Percentiles rank a stretch among this genome's conserved stretches.
phyloP scores from a whole-genome alignment of 2,113 vertebrate genomes.

The Centropristis striata region DNA sequence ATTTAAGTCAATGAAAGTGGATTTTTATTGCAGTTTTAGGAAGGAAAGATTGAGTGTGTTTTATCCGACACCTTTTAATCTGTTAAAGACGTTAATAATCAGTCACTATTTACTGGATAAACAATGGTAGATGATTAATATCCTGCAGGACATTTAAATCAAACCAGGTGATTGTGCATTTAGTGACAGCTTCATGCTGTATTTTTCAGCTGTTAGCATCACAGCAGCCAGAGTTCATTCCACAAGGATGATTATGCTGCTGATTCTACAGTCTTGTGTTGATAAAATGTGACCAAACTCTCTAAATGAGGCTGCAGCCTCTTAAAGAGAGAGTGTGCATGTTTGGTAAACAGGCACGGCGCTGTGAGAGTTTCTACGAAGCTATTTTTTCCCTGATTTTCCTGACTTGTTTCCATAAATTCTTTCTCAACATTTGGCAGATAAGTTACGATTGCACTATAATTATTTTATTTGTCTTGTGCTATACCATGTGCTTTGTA shows the following conservation, averaged over 20 bases:
- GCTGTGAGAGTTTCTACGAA: conserved; percentile 13
- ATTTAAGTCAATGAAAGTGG: too few relatives aligned
- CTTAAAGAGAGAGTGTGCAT: neutral
- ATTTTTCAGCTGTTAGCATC: neutral
- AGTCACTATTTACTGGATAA: too few relatives aligned
- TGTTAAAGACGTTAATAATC: too few relatives aligned
- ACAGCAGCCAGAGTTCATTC: neutral
- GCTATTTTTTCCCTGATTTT: conserved; percentile 56
- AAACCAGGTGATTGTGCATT: neutral
- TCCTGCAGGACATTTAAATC: neutral
- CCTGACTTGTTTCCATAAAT: conserved; percentile 47
- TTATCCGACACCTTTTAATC: too few relatives aligned
- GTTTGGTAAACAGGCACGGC: conserved; percentile 33
- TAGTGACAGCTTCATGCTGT: neutral
- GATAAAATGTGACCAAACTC: conserved; percentile 33
- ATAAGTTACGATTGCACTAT: conserved; percentile 69
- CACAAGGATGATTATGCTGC: neutral
- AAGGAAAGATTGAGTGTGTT: too few relatives aligned
- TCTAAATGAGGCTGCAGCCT: neutral
- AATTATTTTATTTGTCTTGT: conserved; percentile 59
- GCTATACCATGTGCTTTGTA: conserved; percentile 72
- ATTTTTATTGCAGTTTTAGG: too few relatives aligned
- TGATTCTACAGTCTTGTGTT: neutral
- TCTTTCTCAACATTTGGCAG: conserved; percentile 71
- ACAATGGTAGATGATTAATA: too few relatives aligned